Percentiles rank a stretch among this genome's conserved stretches.
Conservation (phyloP, 2,888 invertebrate species). For the Amblyjoppa proteus region DNA sequence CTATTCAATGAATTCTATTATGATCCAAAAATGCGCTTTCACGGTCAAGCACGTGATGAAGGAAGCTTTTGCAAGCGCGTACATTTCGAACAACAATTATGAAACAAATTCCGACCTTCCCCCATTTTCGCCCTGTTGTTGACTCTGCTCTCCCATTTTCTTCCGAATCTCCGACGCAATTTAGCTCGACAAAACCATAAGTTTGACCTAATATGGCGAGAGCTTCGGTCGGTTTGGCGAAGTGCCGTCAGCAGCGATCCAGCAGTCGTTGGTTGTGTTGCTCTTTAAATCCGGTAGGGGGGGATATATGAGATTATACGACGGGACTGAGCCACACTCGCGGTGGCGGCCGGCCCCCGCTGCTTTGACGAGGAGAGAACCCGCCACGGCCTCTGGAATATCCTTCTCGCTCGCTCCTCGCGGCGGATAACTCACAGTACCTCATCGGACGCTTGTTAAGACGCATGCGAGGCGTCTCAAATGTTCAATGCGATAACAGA, state of each 20-base stretch:
- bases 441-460: slow-evolving; percentile 82
- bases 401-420: slow-evolving; percentile 57
- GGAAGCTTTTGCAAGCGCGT: slow-evolving; percentile 2
- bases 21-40: slow-evolving; percentile 41
- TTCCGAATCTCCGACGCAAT: slow-evolving; percentile 64
- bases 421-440: slow-evolving; percentile 76
- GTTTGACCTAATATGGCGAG: slow-evolving; percentile 85
- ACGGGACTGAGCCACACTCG: slow-evolving; percentile 62
- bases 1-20: neutral
- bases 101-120: slow-evolving; percentile 35
- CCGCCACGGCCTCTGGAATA: slow-evolving; percentile 72
- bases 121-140: neutral
- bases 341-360: slow-evolving; percentile 49
- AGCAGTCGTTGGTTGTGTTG: slow-evolving; percentile 42
- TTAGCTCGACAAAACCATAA: slow-evolving; percentile 82
- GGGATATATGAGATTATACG: slow-evolving; percentile 49
- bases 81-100: slow-evolving; percentile 1
- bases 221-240: slow-evolving; percentile 64
- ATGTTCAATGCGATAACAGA: slow-evolving; percentile 43
- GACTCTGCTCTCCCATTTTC: slow-evolving; percentile 52
- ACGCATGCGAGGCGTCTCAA: slow-evolving; percentile 73
- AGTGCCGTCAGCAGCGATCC: slow-evolving; percentile 62
- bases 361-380: slow-evolving; percentile 69
- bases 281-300: slow-evolving; percentile 59
- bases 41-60: slow-evolving; percentile 56